These are phyloP conservation scores for Bovichtus variegatus DNA, from an alignment of 2,797 vertebrate genomes.

Conservation along the genomic window DNA sequence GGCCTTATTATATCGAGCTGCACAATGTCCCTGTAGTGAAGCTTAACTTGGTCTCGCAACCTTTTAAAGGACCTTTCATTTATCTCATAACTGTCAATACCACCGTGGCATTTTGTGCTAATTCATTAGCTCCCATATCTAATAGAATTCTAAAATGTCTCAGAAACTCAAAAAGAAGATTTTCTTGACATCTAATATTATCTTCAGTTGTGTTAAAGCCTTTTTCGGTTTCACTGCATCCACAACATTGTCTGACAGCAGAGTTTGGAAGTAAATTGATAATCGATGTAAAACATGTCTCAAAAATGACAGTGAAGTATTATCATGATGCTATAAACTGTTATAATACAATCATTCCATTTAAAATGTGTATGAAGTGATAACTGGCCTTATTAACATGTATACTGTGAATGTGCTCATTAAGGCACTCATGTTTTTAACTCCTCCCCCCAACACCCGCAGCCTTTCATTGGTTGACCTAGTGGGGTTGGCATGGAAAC, in stretches of 20 bases:
- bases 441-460: slow-evolving; percentile 56
- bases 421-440: slow-evolving; percentile 61
- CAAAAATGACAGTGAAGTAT: not conserved
- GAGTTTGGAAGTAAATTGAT: not conserved
- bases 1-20: slow-evolving; percentile 7
- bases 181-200: not conserved
- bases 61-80: not conserved
- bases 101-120: not conserved
- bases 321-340: not conserved
- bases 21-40: slow-evolving; percentile 10
- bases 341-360: not conserved
- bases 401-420: slow-evolving; percentile 58
- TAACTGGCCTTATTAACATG: slow-evolving; percentile 37
- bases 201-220: not conserved
- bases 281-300: not conserved
- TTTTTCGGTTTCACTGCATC: not conserved
- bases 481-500: slow-evolving; percentile 86
- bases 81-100: not conserved
- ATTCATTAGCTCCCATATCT: not conserved
- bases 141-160: not conserved
- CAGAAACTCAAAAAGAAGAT: not conserved
- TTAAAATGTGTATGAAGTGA: slow-evolving; percentile 8
- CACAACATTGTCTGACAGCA: not conserved
- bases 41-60: not conserved
- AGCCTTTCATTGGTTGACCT: slow-evolving; percentile 84